phyloP scores from a whole-genome alignment of 2,888 invertebrate species.

The Torymus aiolomorphi region DNA sequence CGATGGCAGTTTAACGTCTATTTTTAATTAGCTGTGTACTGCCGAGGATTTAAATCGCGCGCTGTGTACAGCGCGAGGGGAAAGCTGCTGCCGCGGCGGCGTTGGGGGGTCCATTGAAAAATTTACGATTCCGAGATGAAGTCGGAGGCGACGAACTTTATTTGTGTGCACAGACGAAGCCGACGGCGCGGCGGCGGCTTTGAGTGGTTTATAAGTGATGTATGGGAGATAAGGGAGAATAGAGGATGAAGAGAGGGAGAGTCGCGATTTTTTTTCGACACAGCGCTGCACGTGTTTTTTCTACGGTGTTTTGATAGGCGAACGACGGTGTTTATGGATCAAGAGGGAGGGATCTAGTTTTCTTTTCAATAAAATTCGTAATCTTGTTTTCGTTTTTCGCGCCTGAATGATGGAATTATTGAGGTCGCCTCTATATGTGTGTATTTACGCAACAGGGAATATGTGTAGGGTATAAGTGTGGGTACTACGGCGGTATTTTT shows the following conservation, averaged over 20 bases:
- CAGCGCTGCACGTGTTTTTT: too few relatives aligned
- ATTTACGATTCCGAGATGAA: constrained; percentile 35
- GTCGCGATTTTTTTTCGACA: constrained; percentile 21
- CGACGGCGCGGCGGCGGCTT: background rate
- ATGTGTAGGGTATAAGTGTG: too few relatives aligned
- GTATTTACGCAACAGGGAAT: too few relatives aligned
- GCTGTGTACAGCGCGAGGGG: background rate
- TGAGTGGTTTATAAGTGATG: constrained; percentile 25
- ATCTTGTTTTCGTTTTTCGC: constrained; percentile 1
- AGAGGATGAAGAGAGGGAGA: background rate
- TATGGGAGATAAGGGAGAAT: constrained; percentile 6
- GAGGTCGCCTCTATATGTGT: background rate
- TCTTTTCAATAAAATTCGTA: constrained; percentile 13
- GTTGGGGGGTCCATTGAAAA: constrained; percentile 29
- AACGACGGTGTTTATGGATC: too few relatives aligned
- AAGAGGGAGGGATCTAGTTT: too few relatives aligned
- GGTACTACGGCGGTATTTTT: too few relatives aligned
- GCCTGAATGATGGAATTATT: constrained; percentile 24
- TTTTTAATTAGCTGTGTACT: constrained; percentile 44
- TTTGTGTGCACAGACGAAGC: constrained; percentile 20
- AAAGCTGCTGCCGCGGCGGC: background rate
- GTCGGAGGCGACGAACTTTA: constrained; percentile 6
- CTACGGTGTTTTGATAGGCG: too few relatives aligned
- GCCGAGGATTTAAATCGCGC: background rate
- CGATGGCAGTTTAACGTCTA: constrained; percentile 27